Evolutionary conservation across 2,888 invertebrate species (phyloP), one percentile per base, ranked within the genome.

Genomic region (Strigamia transsilvanica): DNA sequence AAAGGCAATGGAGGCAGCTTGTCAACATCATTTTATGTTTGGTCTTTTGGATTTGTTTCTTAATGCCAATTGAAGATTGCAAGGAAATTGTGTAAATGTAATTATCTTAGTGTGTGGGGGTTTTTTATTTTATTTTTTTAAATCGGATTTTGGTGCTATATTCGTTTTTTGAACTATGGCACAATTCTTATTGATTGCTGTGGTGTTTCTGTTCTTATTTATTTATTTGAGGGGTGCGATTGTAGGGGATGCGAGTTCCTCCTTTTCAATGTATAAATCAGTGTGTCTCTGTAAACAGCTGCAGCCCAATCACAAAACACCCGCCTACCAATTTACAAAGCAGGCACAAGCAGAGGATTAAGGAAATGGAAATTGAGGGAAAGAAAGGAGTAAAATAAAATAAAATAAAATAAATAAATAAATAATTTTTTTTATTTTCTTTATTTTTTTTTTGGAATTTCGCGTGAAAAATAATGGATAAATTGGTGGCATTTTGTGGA

Each of bases 41-140:
- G 12, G 21, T 61, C 23, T 61, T 21, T 61, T 61, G 61, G 23
- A 61, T 23, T 61, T 61, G n/a, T 61, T 21, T 18, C 10, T 61
- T 61, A 61, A 61, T 61, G 61, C 21, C 61, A 61, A 61, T 61
- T 61, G 61, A 61, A 61, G 18, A 61, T 61, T 61, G 61, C 61
- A 3, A 2, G n/a, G 12, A 61, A 23, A 12, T 23, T 23, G 18
- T n/a, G 4, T 3, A 61, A 18, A 61, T 61, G 10, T 38, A 38
- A 38, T 51, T 51, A 18, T 51, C 15, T 2, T 51, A 18, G 7
- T 18, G 18, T 46, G 1, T 42, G 7, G 7, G 7, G 7, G 7
- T 46, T 2, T 46, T 46, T 46, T 46, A 18, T 51, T 51, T 51
- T 51, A 15, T 51, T 18, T 51, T 18, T 51, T 51, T 51, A 5